These are phyloP conservation scores for Vulpes lagopus DNA, from an alignment of 2,113 vertebrate species.

Conservation along the genomic window DNA sequence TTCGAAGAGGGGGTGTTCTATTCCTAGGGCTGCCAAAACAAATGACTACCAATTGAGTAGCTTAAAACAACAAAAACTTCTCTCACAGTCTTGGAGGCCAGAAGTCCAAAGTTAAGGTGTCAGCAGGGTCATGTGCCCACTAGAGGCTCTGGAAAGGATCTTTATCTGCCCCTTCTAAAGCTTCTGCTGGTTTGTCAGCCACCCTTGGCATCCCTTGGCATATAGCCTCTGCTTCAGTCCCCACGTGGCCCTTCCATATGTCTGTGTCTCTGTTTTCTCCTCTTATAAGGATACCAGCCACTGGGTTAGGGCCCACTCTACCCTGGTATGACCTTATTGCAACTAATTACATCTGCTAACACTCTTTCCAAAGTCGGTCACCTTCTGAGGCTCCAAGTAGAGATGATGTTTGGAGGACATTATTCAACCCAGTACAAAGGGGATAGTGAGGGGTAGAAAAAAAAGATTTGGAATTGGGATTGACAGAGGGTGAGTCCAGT, in stretches of 20 bases:
- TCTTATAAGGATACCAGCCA: not conserved
- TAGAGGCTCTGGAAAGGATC: not conserved
- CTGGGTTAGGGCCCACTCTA: not conserved
- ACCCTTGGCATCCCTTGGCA: not conserved
- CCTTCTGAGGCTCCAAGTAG: not conserved
- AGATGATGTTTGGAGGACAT: not conserved
- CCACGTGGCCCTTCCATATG: not conserved
- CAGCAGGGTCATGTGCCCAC: rapidly evolving
- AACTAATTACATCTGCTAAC: not conserved
- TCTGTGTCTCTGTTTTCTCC: not conserved
- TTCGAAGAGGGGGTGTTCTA: not conserved
- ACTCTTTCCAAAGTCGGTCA: not conserved
- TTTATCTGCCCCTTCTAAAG: no score
- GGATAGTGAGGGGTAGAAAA: rapidly evolving
- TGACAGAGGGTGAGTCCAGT: not conserved
- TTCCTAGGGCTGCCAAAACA: not conserved
- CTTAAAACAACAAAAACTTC: not conserved
- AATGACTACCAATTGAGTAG: no score
- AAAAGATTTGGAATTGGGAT: not conserved
- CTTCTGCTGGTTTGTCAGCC: not conserved
- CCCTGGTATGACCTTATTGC: not conserved
- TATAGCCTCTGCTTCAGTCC: not conserved
- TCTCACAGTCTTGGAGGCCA: not conserved
- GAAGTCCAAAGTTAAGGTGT: not conserved
- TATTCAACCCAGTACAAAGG: not conserved